Evolutionary conservation across 30 jellyfish, hydroid and myxozoan genomes (phyloP).

Genomic region (Hydractinia symbiolongicarpus): DNA sequence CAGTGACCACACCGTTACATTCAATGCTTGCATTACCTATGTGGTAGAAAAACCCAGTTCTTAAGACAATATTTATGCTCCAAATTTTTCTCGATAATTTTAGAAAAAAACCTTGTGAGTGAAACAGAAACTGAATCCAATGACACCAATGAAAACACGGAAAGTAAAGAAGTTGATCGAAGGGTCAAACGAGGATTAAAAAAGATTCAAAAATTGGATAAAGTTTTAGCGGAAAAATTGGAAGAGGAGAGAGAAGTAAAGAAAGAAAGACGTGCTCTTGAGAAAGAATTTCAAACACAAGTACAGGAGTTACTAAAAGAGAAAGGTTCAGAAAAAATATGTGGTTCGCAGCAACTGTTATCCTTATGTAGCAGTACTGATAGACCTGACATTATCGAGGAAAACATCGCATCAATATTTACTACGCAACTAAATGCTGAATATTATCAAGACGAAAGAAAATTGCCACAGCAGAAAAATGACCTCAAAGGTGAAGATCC

Average conservation of each 20-base stretch:
- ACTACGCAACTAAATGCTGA: slow-evolving; percentile 46
- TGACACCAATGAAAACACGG: not conserved
- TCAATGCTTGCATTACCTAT: no score
- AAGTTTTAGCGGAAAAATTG: slow-evolving; percentile 48
- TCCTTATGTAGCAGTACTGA: slow-evolving; percentile 37
- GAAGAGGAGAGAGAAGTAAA: slow-evolving; percentile 55
- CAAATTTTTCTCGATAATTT: not conserved
- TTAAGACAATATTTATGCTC: no score
- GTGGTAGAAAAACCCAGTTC: no score
- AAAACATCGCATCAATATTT: slow-evolving; percentile 36
- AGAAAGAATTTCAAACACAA: slow-evolving; percentile 45
- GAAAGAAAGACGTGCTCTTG: slow-evolving; percentile 56
- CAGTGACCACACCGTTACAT: no score
- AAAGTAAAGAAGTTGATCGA: slow-evolving; percentile 38
- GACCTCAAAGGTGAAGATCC: not conserved
- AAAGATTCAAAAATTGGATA: slow-evolving; percentile 48
- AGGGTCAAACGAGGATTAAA: slow-evolving; percentile 46
- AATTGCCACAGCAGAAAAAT: not conserved
- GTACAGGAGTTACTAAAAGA: slow-evolving; percentile 46
- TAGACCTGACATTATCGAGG: slow-evolving; percentile 31
- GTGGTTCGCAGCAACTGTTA: slow-evolving; percentile 46
- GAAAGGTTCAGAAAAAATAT: slow-evolving; percentile 43
- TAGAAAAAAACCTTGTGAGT: not conserved
- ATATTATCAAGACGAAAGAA: not conserved
- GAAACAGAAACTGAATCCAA: not conserved